Conservation (phyloP, 2,888 invertebrate species). For the Cancer borealis region DNA sequence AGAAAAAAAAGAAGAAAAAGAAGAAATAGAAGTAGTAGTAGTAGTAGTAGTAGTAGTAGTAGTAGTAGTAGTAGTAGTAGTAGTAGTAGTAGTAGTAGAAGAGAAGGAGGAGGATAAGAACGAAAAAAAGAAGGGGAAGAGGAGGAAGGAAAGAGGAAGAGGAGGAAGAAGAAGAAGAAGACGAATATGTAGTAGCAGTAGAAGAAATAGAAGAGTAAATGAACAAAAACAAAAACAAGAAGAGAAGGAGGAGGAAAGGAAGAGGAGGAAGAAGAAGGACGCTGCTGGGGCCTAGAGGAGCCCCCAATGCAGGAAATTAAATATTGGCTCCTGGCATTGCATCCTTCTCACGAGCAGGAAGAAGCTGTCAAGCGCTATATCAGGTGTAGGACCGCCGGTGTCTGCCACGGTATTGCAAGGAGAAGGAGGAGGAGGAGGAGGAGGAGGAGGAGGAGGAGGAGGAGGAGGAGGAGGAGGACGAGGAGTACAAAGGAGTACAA, state of each 20-base stretch:
- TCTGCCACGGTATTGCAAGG: too few species aligned
- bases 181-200: not conserved
- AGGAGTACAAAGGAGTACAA: too few species aligned
- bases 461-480: too few species aligned
- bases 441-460: too few species aligned
- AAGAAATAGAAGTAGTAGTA: too few species aligned
- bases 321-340: constrained; percentile 31
- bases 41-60: not conserved
- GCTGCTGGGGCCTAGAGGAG: not conserved
- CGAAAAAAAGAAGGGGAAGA: not conserved
- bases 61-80: not conserved
- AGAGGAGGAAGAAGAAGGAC: too few species aligned
- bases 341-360: not conserved
- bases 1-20: not conserved
- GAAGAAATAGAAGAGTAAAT: not conserved
- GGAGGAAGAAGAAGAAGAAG: not conserved
- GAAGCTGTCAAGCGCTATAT: not conserved
- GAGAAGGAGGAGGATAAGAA: not conserved
- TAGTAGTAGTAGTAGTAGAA: not conserved
- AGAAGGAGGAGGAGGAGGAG: too few species aligned
- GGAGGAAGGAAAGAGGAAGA: not conserved
- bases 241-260: not conserved
- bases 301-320: constrained; percentile 43
- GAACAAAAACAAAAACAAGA: not conserved
- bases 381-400: too few species aligned